Conservation (phyloP, 1,140 invertebrate genomes). For the Bombus turneri region DNA sequence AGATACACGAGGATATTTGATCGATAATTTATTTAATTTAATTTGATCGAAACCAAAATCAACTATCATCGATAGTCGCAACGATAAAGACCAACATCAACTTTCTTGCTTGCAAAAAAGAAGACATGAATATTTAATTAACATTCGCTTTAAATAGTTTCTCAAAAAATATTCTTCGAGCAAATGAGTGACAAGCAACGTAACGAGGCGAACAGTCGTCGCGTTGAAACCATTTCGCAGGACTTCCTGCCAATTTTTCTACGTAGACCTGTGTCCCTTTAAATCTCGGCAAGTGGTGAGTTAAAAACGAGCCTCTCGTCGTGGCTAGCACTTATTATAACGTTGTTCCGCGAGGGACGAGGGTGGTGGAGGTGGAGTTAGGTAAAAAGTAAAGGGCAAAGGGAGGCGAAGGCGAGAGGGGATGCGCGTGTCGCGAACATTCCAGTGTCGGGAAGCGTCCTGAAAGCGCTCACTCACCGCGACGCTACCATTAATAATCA, state of each 20-base stretch:
- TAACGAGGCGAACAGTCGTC: background rate
- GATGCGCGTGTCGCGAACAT: constrained; percentile 68
- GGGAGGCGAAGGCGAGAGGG: constrained; percentile 33
- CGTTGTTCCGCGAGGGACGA: constrained; percentile 32
- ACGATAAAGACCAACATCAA: too few species aligned
- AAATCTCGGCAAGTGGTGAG: constrained; percentile 52
- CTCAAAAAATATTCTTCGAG: background rate
- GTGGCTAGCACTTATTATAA: constrained; percentile 67
- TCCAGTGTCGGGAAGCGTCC: constrained; percentile 69
- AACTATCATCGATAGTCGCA: too few species aligned
- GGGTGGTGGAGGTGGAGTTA: constrained; percentile 17
- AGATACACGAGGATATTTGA: too few species aligned
- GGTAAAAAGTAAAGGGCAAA: constrained; percentile 28
- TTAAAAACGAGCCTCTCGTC: constrained; percentile 74
- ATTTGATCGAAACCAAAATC: too few species aligned
- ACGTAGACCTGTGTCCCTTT: background rate
- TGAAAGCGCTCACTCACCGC: constrained; percentile 72
- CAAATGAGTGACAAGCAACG: background rate
- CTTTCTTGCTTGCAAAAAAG: too few species aligned
- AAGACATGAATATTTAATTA: background rate
- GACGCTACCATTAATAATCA: constrained; percentile 78
- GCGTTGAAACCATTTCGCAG: constrained; percentile 14
- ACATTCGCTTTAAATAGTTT: background rate
- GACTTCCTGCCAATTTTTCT: constrained; percentile 44
- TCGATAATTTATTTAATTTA: too few species aligned